Conservation (phyloP, 2,113 vertebrate species). For the Noctilio leporinus region DNA sequence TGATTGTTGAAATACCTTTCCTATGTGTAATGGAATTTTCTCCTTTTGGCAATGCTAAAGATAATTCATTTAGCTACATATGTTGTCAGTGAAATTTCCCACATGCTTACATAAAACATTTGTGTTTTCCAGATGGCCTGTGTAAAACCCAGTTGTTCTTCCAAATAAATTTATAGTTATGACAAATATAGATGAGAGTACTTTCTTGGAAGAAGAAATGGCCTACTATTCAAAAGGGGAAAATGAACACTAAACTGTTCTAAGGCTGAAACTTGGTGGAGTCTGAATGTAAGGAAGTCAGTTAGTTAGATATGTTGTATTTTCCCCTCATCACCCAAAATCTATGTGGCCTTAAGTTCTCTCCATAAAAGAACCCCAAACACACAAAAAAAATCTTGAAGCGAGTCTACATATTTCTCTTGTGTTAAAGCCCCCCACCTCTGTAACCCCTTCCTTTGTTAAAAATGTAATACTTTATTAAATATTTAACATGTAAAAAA, state of each 20-base stretch:
- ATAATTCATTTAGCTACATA: constrained; percentile 16
- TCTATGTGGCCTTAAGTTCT: background rate
- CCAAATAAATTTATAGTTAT: constrained; percentile 29
- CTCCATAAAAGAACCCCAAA: background rate
- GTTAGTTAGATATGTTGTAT: background rate
- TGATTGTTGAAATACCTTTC: constrained; percentile 37
- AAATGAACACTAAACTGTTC: background rate
- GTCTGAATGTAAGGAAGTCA: background rate
- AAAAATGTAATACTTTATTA: background rate
- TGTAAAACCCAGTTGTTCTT: constrained; percentile 53
- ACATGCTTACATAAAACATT: constrained; percentile 31
- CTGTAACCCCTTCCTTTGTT: background rate
- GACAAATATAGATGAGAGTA: background rate
- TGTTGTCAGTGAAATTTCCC: constrained; percentile 41
- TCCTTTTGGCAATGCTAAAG: background rate
- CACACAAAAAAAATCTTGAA: background rate
- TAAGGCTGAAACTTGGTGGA: background rate
- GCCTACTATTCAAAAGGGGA: background rate
- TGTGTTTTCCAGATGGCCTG: constrained; percentile 49
- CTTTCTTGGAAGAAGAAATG: constrained; percentile 4
- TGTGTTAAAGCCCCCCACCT: background rate
- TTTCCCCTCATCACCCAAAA: background rate
- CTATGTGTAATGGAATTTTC: constrained; percentile 32
- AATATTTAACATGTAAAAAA: background rate
- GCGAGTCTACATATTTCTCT: background rate